A percentile compares a stretch with the other conserved stretches of the same genome.
These are phyloP conservation scores for Umimayanthus kanabou DNA, from an alignment of 92 coral and sea anemone genomes.

Conservation along the genomic window DNA sequence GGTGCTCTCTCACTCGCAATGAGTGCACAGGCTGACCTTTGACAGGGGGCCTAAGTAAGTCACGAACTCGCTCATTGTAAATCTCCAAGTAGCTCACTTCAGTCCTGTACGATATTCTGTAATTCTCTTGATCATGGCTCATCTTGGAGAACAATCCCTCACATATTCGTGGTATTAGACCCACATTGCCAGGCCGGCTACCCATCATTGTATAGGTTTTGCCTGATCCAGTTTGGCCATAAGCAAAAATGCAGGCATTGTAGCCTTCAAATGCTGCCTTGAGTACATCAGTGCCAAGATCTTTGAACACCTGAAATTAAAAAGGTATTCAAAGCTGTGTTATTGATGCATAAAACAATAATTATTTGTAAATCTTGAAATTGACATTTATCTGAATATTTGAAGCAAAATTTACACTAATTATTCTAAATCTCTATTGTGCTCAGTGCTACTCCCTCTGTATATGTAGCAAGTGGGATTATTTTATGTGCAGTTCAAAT, in stretches of 20 bases:
- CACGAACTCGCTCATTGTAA: constrained; percentile 95
- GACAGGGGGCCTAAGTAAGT: constrained; percentile 86
- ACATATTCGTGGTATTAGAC: constrained; percentile 95
- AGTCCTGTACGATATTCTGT: constrained; percentile 86
- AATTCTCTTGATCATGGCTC: constrained; percentile 70
- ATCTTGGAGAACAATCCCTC: constrained; percentile 90
- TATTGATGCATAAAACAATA: background rate
- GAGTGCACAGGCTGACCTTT: constrained; percentile 88
- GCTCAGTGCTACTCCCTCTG: too few relatives aligned
- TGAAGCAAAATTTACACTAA: background rate
- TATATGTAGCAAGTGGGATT: too few relatives aligned
- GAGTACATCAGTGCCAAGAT: constrained; percentile 93
- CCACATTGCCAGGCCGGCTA: constrained; percentile 61
- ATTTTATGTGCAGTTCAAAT: too few relatives aligned
- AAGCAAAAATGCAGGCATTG: constrained; percentile 97
- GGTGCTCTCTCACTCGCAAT: constrained; percentile 92
- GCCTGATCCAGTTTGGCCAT: constrained; percentile 98
- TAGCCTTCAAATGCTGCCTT: constrained; percentile 97
- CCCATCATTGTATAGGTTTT: constrained; percentile 99
- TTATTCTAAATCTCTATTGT: too few relatives aligned
- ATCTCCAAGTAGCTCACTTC: constrained; percentile 98
- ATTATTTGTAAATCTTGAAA: too few relatives aligned
- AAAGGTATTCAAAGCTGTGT: background rate
- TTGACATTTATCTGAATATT: background rate
- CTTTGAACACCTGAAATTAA: constrained; percentile 77